A percentile compares a stretch with the other conserved stretches of the same genome.
These are phyloP conservation scores for Raillietiella orientalis DNA, from an alignment of 2,888 invertebrate genomes.

Conservation along the genomic window DNA sequence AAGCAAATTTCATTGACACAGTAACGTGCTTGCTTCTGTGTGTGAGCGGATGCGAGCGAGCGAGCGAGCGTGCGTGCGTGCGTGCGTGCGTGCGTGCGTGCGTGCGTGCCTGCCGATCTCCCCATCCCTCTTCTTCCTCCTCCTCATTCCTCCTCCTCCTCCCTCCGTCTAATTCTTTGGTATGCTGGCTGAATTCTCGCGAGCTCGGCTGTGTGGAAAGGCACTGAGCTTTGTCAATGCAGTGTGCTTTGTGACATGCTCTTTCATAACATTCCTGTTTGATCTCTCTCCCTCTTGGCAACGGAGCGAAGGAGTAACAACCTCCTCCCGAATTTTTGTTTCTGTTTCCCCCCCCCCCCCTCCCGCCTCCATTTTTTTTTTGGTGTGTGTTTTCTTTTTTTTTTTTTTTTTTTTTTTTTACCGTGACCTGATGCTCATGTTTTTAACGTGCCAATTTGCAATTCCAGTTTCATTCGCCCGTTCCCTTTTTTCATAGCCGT, in stretches of 20 bases:
- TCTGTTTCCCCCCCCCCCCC: conserved; percentile 7
- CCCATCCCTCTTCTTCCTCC: conserved; percentile 7
- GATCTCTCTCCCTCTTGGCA: too few relatives aligned
- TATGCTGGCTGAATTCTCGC: too few relatives aligned
- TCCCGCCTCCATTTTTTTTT: conserved; percentile 13
- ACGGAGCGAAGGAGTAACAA: too few relatives aligned
- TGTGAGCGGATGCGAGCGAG: neutral
- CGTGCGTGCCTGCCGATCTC: too few relatives aligned
- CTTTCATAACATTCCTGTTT: too few relatives aligned
- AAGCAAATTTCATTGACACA: conserved; percentile 29
- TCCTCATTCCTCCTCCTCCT: conserved; percentile 7
- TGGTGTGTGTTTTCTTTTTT: conserved; percentile 10
- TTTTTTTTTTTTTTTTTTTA: conserved; percentile 7
- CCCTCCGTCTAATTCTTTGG: too few relatives aligned
- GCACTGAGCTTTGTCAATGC: too few relatives aligned
- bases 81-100: too few relatives aligned
- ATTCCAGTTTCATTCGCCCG: conserved; percentile 12
- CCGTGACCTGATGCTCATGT: conserved; percentile 3
- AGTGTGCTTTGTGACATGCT: too few relatives aligned
- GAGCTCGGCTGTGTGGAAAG: too few relatives aligned
- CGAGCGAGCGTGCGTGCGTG: too few relatives aligned
- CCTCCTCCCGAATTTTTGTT: conserved; percentile 6
- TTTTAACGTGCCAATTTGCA: conserved; percentile 10
- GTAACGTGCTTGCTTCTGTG: neutral
- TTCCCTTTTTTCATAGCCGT: conserved; percentile 5